phyloP scores from a whole-genome alignment of 2,888 invertebrate genomes.

The Galeopsomyia nigrocyanea region DNA sequence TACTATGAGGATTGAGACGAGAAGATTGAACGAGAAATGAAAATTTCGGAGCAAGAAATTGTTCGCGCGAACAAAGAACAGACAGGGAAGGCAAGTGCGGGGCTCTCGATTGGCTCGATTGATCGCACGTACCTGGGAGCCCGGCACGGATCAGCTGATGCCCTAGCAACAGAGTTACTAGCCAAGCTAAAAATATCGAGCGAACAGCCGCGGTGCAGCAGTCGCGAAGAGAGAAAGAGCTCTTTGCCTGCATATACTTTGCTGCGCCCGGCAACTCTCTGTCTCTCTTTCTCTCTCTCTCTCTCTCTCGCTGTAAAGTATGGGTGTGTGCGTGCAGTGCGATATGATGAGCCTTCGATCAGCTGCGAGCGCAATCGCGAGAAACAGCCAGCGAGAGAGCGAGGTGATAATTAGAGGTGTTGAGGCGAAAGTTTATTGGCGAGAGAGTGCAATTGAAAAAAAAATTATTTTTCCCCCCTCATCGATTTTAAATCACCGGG shows the following conservation, averaged over 20 bases:
- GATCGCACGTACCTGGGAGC: constrained; percentile 37
- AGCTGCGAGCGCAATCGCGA: not conserved
- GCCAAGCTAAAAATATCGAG: constrained; percentile 58
- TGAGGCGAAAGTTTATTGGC: not conserved
- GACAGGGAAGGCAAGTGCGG: too few species aligned
- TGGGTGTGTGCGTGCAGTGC: constrained; percentile 2
- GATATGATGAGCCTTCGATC: not conserved
- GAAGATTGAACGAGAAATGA: too few species aligned
- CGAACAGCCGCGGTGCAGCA: not conserved
- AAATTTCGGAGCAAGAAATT: not conserved
- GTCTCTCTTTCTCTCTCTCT: not conserved
- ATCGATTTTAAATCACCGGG: too few species aligned
- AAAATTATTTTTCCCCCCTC: too few species aligned
- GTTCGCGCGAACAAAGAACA: constrained; percentile 29
- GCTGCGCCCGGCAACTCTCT: constrained; percentile 7
- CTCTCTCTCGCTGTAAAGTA: not conserved
- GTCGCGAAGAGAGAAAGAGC: too few species aligned
- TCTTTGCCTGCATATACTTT: not conserved
- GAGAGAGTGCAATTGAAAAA: too few species aligned
- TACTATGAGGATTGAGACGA: not conserved
- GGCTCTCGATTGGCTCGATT: constrained; percentile 18
- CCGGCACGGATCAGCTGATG: constrained; percentile 65
- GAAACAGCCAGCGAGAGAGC: not conserved
- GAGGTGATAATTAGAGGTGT: not conserved
- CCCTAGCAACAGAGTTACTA: constrained; percentile 67